These are phyloP conservation scores for Lepidochrysops patricia DNA, from an alignment of 2,888 invertebrate genomes.

Conservation along the genomic window DNA sequence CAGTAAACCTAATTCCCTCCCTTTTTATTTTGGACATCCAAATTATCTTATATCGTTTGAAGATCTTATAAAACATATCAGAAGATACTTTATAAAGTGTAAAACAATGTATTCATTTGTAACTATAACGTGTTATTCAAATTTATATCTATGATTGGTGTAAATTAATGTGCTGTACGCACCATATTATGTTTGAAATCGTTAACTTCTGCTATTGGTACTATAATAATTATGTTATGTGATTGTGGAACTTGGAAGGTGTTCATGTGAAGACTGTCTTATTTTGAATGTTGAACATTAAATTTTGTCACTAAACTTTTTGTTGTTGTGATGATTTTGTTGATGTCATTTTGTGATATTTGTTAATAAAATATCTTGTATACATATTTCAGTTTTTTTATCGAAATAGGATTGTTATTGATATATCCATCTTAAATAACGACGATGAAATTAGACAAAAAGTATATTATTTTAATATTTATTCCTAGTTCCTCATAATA, in stretches of 20 bases:
- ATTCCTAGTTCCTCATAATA: not conserved
- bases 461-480: not conserved
- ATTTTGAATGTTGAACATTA: constrained; percentile 3
- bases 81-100: not conserved
- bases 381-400: not conserved
- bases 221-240: not conserved
- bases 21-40: not conserved
- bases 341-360: constrained; percentile 12
- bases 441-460: not conserved
- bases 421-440: not conserved
- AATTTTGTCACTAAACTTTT: not conserved
- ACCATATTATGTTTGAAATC: not conserved
- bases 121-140: not conserved
- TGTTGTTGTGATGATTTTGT: constrained; percentile 1
- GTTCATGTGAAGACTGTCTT: constrained; percentile 3
- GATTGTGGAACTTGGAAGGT: not conserved
- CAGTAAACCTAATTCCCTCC: not conserved
- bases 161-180: not conserved
- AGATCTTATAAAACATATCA: not conserved
- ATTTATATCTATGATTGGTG: not conserved
- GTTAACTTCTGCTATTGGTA: not conserved
- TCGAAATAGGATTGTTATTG: too few relatives aligned
- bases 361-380: constrained; percentile 7
- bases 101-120: not conserved
- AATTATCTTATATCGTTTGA: not conserved